Conservation (phyloP, 2,797 vertebrate genomes). For the Melanotaenia trifasciata region DNA sequence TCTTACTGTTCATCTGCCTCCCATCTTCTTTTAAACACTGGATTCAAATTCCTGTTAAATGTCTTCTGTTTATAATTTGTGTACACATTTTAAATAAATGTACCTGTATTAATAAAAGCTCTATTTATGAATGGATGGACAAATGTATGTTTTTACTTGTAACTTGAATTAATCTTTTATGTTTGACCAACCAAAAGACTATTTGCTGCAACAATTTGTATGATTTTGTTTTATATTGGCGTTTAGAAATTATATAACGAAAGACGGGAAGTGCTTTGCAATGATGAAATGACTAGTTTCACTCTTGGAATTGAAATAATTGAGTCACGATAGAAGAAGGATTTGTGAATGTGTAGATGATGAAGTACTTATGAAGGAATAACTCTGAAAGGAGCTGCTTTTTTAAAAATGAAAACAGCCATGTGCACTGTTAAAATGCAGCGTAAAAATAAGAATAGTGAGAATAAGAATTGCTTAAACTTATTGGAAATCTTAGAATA, state of each 20-base stretch:
- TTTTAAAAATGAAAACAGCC: neutral
- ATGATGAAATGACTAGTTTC: too few relatives aligned
- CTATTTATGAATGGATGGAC: neutral
- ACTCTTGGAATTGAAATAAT: too few relatives aligned
- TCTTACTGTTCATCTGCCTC: neutral
- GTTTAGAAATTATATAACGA: neutral
- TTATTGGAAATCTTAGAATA: neutral
- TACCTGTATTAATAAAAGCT: neutral
- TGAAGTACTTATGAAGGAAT: too few relatives aligned
- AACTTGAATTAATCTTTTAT: neutral
- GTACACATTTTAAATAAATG: neutral
- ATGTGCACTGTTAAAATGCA: neutral
- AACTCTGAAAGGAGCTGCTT: too few relatives aligned
- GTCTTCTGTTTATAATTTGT: neutral
- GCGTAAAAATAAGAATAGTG: neutral
- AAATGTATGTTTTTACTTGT: too few relatives aligned
- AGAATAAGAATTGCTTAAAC: neutral
- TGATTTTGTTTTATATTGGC: neutral
- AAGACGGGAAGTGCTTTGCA: too few relatives aligned
- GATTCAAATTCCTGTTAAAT: neutral
- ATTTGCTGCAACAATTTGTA: neutral
- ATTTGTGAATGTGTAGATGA: too few relatives aligned
- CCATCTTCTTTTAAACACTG: neutral
- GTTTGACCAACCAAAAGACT: neutral
- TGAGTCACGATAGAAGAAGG: too few relatives aligned